Percentiles rank a stretch among this genome's conserved stretches.
Evolutionary conservation across 2,888 invertebrate species (phyloP).

Genomic region (Tenodera sinensis): DNA sequence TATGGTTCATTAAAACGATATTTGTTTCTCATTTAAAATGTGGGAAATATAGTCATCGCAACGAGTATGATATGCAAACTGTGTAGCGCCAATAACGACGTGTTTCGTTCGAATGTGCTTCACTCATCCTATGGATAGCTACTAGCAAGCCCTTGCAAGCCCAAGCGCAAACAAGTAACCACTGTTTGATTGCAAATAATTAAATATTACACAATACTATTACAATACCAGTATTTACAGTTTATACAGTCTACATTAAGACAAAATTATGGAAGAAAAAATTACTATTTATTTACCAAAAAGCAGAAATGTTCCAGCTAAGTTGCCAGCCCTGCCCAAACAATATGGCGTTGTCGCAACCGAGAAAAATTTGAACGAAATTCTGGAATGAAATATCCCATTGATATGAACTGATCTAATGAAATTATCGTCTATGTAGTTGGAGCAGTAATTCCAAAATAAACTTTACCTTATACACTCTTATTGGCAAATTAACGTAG

Average conservation of each 20-base stretch:
- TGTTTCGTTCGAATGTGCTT: neutral
- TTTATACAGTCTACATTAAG: neutral
- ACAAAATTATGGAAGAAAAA: slow-evolving; percentile 13
- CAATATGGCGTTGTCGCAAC: slow-evolving; percentile 33
- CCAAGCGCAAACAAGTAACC: neutral
- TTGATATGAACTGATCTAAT: neutral
- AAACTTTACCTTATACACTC: neutral
- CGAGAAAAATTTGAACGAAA: slow-evolving; percentile 21
- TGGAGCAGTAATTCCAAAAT: neutral
- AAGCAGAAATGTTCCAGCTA: slow-evolving; percentile 25
- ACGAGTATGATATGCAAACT: neutral
- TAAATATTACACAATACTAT: neutral
- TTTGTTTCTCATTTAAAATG: neutral
- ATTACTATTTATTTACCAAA: slow-evolving; percentile 22
- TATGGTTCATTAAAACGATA: neutral
- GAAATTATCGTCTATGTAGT: neutral
- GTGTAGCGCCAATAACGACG: slow-evolving; percentile 4
- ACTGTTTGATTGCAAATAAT: neutral
- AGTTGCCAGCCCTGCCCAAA: slow-evolving; percentile 35
- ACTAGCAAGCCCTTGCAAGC: neutral
- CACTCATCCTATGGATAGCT: neutral
- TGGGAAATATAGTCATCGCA: neutral
- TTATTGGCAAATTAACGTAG: neutral
- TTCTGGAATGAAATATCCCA: neutral
- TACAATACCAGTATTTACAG: neutral